phyloP scores from a whole-genome alignment of 2,797 vertebrate genomes.

The Scomberomorus guttatus region DNA sequence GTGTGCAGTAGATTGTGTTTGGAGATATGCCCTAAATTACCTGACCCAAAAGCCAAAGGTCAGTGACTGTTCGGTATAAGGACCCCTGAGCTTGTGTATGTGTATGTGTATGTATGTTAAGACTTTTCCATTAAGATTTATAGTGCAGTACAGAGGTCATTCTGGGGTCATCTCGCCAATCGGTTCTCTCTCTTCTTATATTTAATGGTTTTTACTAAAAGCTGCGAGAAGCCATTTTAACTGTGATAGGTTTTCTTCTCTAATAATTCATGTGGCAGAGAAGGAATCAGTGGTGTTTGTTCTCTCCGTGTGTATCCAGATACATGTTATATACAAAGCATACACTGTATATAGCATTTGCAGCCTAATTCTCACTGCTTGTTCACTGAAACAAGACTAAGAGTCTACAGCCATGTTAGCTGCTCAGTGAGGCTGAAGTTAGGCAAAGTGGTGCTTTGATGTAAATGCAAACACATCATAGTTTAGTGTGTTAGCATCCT shows the following conservation, averaged over 20 bases:
- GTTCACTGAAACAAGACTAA: neutral
- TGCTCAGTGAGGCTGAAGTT: too few relatives aligned
- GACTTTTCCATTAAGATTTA: neutral
- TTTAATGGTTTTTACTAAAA: neutral
- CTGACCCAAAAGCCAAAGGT: conserved; percentile 21
- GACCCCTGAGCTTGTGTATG: neutral
- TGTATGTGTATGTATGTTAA: neutral
- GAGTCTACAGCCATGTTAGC: too few relatives aligned
- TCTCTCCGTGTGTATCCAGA: neutral
- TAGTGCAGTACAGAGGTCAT: conserved; percentile 1
- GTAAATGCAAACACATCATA: too few relatives aligned
- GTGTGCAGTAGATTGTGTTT: conserved; percentile 6
- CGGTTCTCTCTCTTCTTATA: neutral
- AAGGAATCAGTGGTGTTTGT: too few relatives aligned
- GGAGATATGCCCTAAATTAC: conserved; percentile 1
- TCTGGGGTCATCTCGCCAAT: neutral
- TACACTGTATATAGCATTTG: neutral
- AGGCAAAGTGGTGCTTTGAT: too few relatives aligned
- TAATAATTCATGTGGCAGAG: neutral
- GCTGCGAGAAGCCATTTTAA: neutral
- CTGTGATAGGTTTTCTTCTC: neutral
- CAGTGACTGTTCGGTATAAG: neutral
- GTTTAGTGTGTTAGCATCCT: too few relatives aligned
- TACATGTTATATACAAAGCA: neutral
- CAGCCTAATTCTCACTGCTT: neutral